Evolutionary conservation across 92 coral and sea anemone species (phyloP), one percentile per base, ranked within the genome.

Genomic region (Epizoanthus scotinus): DNA sequence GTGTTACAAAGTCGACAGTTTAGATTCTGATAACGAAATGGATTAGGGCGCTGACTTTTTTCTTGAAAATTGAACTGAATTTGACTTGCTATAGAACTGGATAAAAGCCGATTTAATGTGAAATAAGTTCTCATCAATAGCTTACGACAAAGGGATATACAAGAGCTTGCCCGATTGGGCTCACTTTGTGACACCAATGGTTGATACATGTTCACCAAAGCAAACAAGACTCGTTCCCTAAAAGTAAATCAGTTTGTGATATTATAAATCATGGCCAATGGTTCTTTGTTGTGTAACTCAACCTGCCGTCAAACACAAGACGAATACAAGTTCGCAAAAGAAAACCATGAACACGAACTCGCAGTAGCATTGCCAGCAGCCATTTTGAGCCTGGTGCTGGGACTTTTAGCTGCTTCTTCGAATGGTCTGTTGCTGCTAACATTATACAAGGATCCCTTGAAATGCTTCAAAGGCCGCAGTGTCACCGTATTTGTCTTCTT

Each of bases 341-440:
- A 58, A 5, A 12, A 8, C 26, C 78, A 73, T 28, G 38, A 73
- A 29, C n/a, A 38, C 6, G 68, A 75, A 59, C 25, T 24, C 13
- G 40, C 36, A 17, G 81, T 86, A 13, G 84, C 78, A 2, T 63
- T 85, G 2, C 52, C 82, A 10, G 78, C 87, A 64, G 93, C 87
- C 63, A 69, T 94, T 59, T 82, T 85, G 21, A 94, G 93, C 18
- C 62, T 79, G 20, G 24, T 89, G 5, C 71, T 91, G 77, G 93
- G 95, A 1, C 42, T 78, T 8, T 54, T 78, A 34, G 87, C 93
- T 1, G 77, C 78, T 15, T 28, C 77, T 54, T 84, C 87, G 26
- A 94, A 94, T 78, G 73, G 91, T 24, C 71, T 94, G 21, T 88
- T 94, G 47, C 88, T 94, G 10, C 66, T 89, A 21, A 87, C 89